These are phyloP conservation scores for Gymnodraco acuticeps DNA, from an alignment of 2,797 vertebrate genomes.

Conservation along the genomic window DNA sequence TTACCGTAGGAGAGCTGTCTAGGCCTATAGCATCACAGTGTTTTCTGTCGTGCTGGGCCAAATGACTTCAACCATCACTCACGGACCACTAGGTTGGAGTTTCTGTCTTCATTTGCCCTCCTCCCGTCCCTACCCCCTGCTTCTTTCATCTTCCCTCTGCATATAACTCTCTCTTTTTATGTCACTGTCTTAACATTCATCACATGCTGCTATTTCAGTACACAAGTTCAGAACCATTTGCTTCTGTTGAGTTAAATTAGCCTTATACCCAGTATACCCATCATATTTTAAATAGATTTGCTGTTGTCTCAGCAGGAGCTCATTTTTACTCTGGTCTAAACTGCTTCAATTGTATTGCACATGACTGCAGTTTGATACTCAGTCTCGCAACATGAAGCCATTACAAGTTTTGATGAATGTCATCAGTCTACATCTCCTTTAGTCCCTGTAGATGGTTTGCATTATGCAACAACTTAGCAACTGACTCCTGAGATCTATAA, in stretches of 20 bases:
- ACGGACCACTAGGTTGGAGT: constrained; percentile 31
- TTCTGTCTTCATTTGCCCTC: constrained; percentile 40
- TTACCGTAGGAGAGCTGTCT: constrained; percentile 55
- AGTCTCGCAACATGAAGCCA: constrained; percentile 49
- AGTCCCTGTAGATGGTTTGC: constrained; percentile 17
- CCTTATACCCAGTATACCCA: constrained; percentile 27
- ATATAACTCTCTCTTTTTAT: neutral
- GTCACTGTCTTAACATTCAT: constrained; percentile 9
- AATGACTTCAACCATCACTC: constrained; percentile 72
- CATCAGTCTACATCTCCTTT: constrained; percentile 37
- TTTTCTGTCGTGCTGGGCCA: constrained; percentile 53
- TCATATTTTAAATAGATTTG: constrained; percentile 45
- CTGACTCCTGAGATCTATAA: constrained; percentile 29
- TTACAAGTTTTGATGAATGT: constrained; percentile 62
- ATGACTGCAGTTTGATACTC: constrained; percentile 40
- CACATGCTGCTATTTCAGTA: constrained; percentile 18
- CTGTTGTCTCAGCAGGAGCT: constrained; percentile 30
- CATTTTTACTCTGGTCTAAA: constrained; percentile 26
- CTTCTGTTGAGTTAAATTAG: constrained; percentile 31
- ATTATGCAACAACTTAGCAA: constrained; percentile 36
- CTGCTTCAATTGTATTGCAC: constrained; percentile 20
- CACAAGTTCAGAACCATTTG: constrained; percentile 15
- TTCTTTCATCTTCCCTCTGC: constrained; percentile 16
- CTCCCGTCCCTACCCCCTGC: constrained; percentile 2
- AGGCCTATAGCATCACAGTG: constrained; percentile 14